Base-by-base conservation (phyloP, 1,140 invertebrate species). In the Papilio polyxenes region DNA sequence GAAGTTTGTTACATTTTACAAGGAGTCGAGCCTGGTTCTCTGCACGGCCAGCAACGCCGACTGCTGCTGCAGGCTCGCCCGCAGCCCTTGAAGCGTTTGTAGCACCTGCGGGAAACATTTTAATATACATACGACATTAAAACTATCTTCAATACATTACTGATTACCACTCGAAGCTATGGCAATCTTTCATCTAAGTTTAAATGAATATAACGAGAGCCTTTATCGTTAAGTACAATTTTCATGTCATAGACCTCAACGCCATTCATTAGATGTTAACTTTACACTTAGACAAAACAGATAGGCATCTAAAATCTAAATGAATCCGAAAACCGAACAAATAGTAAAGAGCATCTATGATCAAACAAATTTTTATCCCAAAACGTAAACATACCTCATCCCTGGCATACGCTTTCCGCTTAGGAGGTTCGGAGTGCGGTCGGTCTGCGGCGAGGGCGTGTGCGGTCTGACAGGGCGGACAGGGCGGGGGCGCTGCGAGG, bases 51-150 rank as follows among this genome's bases (percentile, higher is more conserved):
- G 85, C 44, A 93, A 81, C 3, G 93, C 93, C 0, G 93, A 94
- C 84, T 94, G 93, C 83, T 94, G 92, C 80, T 94, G 92, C 15
- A 94, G 85, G 85, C 93, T 94, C 85, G 92, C 92, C 56, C 93
- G 92, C 20, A 94, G 83, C 15, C 93, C 92, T 81, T 94, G 92
- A 82, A 94, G 81, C 1, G 93, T 94, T 83, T 93, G 93, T 74
- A 94, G 83, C 13, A 94, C 93, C 93, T 94, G 89, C 65, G 37
- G 6, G 11, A 11, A 4, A 72, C 5, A 59, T 17, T 17, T 53
- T 17, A 6, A 53, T 59, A 56, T 56, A n/a, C 0, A 17, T n/a
- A 56, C 13, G 17, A 7, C 53, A 56, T 56, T 56, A 56, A 9
- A 17, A 59, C 17, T 17, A 17, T 56, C 10, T 15, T 3, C 10